Evolutionary conservation across 35 echinoderm and acorn worm genomes (phyloP), one percentile per base, ranked within the genome.

Genomic region (Stichopus chloronotus): DNA sequence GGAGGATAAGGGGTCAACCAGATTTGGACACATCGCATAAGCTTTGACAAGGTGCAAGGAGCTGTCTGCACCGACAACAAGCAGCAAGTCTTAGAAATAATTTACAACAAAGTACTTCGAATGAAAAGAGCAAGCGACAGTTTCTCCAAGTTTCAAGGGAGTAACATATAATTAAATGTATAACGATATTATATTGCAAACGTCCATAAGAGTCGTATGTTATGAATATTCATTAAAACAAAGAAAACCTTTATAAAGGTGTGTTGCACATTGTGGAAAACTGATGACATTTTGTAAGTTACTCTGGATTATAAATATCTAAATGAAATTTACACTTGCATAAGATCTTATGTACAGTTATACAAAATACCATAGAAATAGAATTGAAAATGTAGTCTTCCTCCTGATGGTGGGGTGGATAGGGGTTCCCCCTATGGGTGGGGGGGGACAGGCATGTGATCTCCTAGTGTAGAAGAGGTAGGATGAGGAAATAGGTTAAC

Each of bases 271-370:
- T 81, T 16, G 80, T 83, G 80, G 80, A 83, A 83, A 83, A 83
- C 80, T 16, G 14, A 43, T 55, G 53, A 83, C 52, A 52, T 83
- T 43, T 65, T 65, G 61, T 74, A 74, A 58, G 56, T 58, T 85
- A 74, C 80, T 84, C 81, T 85, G 17, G 82, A 85, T 85, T 85
- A 85, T 85, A 85, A 85, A 85, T 85, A 85, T 85, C 55, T 85
- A 85, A 85, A 85, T 85, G 55, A 74, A 74, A 74, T 85, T 7
- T 85, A 85, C 82, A 85, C 82, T 85, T 85, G 82, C 82, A 85
- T 85, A 85, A 85, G 82, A 85, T 85, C 82, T 85, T 85, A 85
- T 85, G 54, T 85, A 85, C 82, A 85, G 58, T 58, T 85, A 55
- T 85, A 58, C 57, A 85, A 85, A 85, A 85, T 43, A 85, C 55